Evolutionary conservation across 2,888 invertebrate genomes (phyloP).

Genomic region (Ryuthela nishihirai): DNA sequence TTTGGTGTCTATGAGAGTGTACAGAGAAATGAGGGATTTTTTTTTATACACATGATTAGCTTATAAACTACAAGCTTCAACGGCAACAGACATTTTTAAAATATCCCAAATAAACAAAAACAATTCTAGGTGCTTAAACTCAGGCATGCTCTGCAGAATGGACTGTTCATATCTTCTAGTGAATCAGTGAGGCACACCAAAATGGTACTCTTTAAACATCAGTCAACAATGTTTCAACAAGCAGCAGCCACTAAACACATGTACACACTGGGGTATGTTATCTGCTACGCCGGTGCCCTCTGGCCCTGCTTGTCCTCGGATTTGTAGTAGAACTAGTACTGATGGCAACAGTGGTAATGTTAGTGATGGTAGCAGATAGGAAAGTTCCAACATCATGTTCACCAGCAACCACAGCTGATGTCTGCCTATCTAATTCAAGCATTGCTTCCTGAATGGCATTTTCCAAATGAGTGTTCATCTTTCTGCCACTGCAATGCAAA

Average conservation of each 20-base stretch:
- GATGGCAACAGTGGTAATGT: constrained; percentile 1
- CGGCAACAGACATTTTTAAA: constrained; percentile 8
- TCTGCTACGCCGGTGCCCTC: constrained; percentile 22
- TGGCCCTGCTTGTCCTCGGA: constrained; percentile 14
- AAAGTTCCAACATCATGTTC: constrained; percentile 5
- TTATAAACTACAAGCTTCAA: constrained; percentile 39
- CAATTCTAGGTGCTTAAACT: constrained; percentile 1
- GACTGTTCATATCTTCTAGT: background rate
- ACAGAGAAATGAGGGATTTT: constrained; percentile 9
- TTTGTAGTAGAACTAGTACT: constrained; percentile 5
- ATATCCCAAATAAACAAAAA: constrained; percentile 3
- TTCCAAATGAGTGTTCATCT: constrained; percentile 83
- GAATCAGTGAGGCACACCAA: constrained; percentile 1
- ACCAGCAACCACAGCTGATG: constrained; percentile 17
- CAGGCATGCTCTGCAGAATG: no score
- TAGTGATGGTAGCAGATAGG: constrained; percentile 1
- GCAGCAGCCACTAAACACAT: background rate
- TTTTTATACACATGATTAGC: constrained; percentile 34
- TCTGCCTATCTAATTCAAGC: constrained; percentile 67
- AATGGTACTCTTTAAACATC: background rate
- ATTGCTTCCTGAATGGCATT: constrained; percentile 91
- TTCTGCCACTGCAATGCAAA: constrained; percentile 71
- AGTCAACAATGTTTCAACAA: background rate
- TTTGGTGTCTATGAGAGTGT: background rate
- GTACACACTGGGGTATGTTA: constrained; percentile 25